These are phyloP conservation scores for Orthosia incerta DNA, from an alignment of 2,888 invertebrate species.

Conservation along the genomic window DNA sequence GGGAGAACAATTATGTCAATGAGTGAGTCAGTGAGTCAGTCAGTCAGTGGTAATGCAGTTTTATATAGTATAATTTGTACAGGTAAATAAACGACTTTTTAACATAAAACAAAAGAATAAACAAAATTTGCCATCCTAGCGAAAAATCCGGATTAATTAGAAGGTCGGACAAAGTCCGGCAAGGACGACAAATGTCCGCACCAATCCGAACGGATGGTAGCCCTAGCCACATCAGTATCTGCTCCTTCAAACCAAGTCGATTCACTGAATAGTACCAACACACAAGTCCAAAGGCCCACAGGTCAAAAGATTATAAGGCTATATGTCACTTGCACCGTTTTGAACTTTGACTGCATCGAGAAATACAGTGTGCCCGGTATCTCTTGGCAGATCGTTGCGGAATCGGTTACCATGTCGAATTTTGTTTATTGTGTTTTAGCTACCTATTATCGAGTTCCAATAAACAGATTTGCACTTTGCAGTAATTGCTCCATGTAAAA, in stretches of 20 bases:
- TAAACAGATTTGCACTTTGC: background rate
- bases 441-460: background rate
- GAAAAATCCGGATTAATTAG: too few relatives aligned
- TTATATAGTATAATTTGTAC: too few relatives aligned
- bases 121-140: too few relatives aligned
- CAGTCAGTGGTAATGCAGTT: too few relatives aligned
- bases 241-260: background rate
- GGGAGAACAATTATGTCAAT: too few relatives aligned
- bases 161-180: too few relatives aligned
- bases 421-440: background rate
- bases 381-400: slow-evolving; percentile 6
- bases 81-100: too few relatives aligned
- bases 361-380: slow-evolving; percentile 20
- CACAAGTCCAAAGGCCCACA: background rate
- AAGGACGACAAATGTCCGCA: too few relatives aligned
- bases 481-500: background rate
- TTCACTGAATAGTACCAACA: slow-evolving; percentile 1
- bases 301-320: slow-evolving; percentile 21
- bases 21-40: too few relatives aligned
- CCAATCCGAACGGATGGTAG: too few relatives aligned
- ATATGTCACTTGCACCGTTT: slow-evolving; percentile 20
- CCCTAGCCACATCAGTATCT: background rate
- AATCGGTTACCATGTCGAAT: slow-evolving; percentile 1
- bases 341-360: slow-evolving; percentile 33
- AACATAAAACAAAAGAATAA: too few relatives aligned